Base-by-base conservation (phyloP, 2,888 invertebrate species). In the Iphiclides podalirius region DNA sequence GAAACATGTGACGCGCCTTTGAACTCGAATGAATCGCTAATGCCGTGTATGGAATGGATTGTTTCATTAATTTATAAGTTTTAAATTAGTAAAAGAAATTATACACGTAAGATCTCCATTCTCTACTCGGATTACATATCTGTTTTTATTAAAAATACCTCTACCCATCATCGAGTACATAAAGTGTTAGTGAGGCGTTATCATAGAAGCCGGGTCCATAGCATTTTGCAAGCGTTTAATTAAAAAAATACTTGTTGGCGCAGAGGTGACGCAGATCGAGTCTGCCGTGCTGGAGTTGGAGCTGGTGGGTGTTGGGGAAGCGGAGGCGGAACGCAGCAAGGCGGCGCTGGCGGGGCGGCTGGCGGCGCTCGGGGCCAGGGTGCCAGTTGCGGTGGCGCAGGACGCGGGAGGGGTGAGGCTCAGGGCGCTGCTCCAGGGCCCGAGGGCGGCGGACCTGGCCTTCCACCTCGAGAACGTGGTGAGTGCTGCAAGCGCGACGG, bases 381-480 rank as follows among this genome's bases (percentile, higher is more conserved):
- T 77, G 6, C 84, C 83, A 0, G 84, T 87, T 1, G 52, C 70
- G 0, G 53, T 75, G 3, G 50, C 61, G 1, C 60, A 55, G 81
- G 93, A 74, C 64, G 92, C 57, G 67, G 87, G 41, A 72, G 90
- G 49, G 74, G 91, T 72, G 70, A 88, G 66, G 72, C 89, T 75
- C 64, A 88, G 90, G 23, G 94, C 94, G 47, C 89, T 93, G 37
- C 79, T 96, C 2, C 87, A 92, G 48, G 95, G 95, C 2, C 90
- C 91, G 1, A 91, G 92, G 57, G 95, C 95, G 64, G 93, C 94
- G 0, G 95, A 96, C 70, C 90, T 94, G 31, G 94, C 95, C 0
- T 95, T 94, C 67, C 91, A 93, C 64, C 89, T 96, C 36, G 95
- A 96, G 73, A 93, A 94, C 75, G 90, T 94, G 90, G 94, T 94